A percentile compares a stretch with the other conserved stretches of the same genome.
phyloP scores from a whole-genome alignment of 2,888 invertebrate species.

The Allacma fusca region DNA sequence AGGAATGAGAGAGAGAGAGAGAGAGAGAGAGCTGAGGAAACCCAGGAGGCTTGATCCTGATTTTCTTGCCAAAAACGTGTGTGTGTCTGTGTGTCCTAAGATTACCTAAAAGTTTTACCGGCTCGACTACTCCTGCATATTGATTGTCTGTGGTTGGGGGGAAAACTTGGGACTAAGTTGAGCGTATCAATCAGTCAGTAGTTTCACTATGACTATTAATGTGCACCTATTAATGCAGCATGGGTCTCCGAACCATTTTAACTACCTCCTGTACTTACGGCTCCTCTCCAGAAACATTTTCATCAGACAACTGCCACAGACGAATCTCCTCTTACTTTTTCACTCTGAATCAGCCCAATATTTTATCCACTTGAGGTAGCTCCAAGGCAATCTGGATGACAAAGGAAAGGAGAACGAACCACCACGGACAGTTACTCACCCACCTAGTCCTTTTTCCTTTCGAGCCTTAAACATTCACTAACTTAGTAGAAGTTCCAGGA shows the following conservation, averaged over 20 bases:
- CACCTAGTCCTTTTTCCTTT: neutral
- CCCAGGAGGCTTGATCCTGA: slow-evolving; percentile 26
- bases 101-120: slow-evolving; percentile 19
- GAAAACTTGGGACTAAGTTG: neutral
- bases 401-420: slow-evolving; percentile 10
- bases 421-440: neutral
- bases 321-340: slow-evolving; percentile 1
- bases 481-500: no score
- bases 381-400: slow-evolving; percentile 6
- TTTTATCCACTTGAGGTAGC: slow-evolving; percentile 3
- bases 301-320: neutral
- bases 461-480: no score
- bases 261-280: neutral
- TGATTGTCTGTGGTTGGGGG: neutral
- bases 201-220: slow-evolving; percentile 15
- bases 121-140: slow-evolving; percentile 22
- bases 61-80: neutral
- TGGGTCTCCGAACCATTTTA: neutral
- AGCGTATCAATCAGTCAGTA: slow-evolving; percentile 12
- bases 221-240: neutral
- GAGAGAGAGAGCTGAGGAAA: neutral
- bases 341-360: neutral
- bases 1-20: neutral
- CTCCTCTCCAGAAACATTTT: neutral
- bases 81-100: neutral